A percentile compares a stretch with the other conserved stretches of the same genome.
phyloP scores from a whole-genome alignment of 2,888 invertebrate genomes.

The Lycia hirtaria region DNA sequence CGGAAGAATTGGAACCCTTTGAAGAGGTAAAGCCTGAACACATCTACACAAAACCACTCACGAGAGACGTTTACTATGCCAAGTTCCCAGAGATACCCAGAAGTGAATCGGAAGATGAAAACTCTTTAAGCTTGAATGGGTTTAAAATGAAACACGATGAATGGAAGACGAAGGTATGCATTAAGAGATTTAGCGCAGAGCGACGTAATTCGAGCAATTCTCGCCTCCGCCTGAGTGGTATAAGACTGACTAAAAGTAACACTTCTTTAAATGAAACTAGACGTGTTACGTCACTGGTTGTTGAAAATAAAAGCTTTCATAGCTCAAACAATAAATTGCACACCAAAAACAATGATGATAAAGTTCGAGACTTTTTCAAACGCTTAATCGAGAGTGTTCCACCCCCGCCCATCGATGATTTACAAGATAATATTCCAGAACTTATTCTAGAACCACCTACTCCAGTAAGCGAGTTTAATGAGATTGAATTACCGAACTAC shows the following conservation, averaged over 20 bases:
- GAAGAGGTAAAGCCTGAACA: constrained; percentile 73
- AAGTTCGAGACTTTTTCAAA: constrained; percentile 63
- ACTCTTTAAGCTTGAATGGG: constrained; percentile 66
- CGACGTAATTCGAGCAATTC: constrained; percentile 54
- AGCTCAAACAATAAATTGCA: constrained; percentile 23
- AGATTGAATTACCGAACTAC: constrained; percentile 67
- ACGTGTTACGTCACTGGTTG: constrained; percentile 51
- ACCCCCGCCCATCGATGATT: constrained; percentile 67
- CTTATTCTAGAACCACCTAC: constrained; percentile 40
- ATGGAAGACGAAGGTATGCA: constrained; percentile 70
- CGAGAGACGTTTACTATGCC: constrained; percentile 73
- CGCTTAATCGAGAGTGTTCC: constrained; percentile 67
- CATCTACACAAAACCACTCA: constrained; percentile 66
- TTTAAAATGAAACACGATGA: constrained; percentile 69
- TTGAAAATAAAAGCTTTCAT: constrained; percentile 36
- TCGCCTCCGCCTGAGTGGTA: constrained; percentile 50
- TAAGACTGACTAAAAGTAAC: constrained; percentile 46
- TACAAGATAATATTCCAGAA: constrained; percentile 30
- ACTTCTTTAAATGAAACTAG: constrained; percentile 51
- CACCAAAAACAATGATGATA: constrained; percentile 56
- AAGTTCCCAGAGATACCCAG: constrained; percentile 75
- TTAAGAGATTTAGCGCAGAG: constrained; percentile 60
- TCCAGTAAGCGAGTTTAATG: constrained; percentile 51
- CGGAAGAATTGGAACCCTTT: constrained; percentile 76
- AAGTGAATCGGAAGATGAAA: constrained; percentile 80